Conservation (phyloP, 2,797 vertebrate genomes). For the Mycteria americana region DNA sequence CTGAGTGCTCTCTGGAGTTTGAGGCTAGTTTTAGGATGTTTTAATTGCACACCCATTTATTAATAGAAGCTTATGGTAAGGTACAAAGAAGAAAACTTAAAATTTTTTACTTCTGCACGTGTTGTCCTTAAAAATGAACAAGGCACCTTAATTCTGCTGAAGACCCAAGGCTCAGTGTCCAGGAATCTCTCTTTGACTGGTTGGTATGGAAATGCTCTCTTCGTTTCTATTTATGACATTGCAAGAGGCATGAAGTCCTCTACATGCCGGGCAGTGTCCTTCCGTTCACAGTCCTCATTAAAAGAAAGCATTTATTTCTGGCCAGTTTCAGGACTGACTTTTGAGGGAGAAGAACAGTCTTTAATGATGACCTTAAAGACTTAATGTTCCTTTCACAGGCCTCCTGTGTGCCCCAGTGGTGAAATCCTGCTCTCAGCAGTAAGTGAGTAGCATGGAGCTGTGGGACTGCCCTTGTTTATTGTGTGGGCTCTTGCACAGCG, state of each 20-base stretch:
- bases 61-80: neutral
- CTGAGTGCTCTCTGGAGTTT: neutral
- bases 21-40: neutral
- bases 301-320: neutral
- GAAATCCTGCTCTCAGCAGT: neutral
- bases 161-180: neutral
- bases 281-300: neutral
- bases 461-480: conserved; percentile 64
- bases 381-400: conserved; percentile 17
- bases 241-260: neutral
- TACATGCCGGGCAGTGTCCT: fast-evolving
- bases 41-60: neutral
- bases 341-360: neutral
- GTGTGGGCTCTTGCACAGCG: conserved; percentile 35
- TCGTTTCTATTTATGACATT: fast-evolving
- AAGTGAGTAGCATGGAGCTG: conserved; percentile 9
- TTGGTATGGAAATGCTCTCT: neutral
- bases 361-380: neutral
- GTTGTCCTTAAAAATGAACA: neutral
- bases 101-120: neutral
- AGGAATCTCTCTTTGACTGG: neutral
- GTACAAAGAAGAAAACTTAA: neutral
- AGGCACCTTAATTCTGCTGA: neutral
- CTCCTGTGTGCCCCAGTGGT: conserved; percentile 10
- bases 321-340: neutral